A percentile compares a stretch with the other conserved stretches of the same genome.
phyloP scores from a whole-genome alignment of 2,113 vertebrate genomes.

The Dicentrarchus labrax region DNA sequence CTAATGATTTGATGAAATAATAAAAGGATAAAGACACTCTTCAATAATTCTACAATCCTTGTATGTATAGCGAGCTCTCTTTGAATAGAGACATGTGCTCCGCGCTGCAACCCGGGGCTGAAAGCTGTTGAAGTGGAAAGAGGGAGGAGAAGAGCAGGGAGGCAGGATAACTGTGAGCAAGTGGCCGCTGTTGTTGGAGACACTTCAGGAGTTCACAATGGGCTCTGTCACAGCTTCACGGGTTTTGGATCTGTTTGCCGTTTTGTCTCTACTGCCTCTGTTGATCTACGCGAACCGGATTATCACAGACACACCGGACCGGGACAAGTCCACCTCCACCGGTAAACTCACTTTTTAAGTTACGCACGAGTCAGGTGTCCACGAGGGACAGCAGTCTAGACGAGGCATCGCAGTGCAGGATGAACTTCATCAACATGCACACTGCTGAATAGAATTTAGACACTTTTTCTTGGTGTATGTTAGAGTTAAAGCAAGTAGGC shows the following conservation, averaged over 20 bases:
- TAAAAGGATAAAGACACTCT: too few relatives aligned
- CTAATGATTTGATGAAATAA: too few relatives aligned
- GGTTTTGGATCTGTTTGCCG: conserved; percentile 47
- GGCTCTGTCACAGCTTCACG: conserved; percentile 4
- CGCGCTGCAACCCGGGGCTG: not conserved
- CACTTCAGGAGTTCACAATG: conserved; percentile 62
- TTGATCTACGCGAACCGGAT: conserved; percentile 47
- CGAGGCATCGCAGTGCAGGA: not conserved
- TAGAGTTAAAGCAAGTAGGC: not conserved
- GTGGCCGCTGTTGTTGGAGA: conserved; percentile 25
- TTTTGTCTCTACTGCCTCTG: conserved; percentile 39
- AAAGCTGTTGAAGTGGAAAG: not conserved
- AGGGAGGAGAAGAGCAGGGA: conserved; percentile 20
- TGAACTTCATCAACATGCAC: not conserved
- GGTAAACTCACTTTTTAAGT: conserved; percentile 77
- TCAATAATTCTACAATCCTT: not conserved
- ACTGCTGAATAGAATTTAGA: not conserved
- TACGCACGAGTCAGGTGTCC: conserved; percentile 22
- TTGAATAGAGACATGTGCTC: not conserved
- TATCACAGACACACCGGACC: conserved; percentile 29
- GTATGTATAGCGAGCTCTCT: not conserved
- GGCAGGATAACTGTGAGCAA: conserved; percentile 12
- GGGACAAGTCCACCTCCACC: conserved; percentile 22
- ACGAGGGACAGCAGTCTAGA: conserved; percentile 1
- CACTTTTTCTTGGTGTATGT: not conserved